A percentile compares a stretch with the other conserved stretches of the same genome.
These are phyloP conservation scores for Eulacestoma nigropectus DNA, from an alignment of 2,113 vertebrate genomes.

Conservation along the genomic window DNA sequence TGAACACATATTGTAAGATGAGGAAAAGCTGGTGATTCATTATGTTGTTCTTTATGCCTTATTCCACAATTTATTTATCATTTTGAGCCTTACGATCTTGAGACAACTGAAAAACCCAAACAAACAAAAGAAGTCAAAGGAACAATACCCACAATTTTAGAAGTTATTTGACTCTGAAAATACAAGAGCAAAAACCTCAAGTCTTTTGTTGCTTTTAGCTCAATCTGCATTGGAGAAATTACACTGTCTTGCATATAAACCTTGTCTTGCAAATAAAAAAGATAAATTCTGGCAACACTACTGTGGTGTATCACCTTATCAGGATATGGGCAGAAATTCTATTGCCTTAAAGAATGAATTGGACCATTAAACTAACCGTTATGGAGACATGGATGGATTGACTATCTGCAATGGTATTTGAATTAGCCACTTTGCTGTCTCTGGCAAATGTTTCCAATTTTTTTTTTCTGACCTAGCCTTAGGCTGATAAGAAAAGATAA, in stretches of 20 bases:
- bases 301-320: background rate
- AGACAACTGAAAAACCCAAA: background rate
- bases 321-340: constrained; percentile 20
- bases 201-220: background rate
- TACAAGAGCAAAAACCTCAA: background rate
- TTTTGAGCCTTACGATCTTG: background rate
- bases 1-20: background rate
- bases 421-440: constrained; percentile 20
- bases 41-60: background rate
- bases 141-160: background rate
- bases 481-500: constrained; percentile 71
- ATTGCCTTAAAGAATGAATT: constrained; percentile 55
- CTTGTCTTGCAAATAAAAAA: background rate
- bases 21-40: background rate
- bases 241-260: background rate
- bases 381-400: constrained; percentile 20
- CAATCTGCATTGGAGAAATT: background rate
- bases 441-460: constrained; percentile 57
- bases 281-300: background rate
- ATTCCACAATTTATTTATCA: background rate
- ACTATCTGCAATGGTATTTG: constrained; percentile 25
- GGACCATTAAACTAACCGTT: background rate
- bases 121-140: background rate
- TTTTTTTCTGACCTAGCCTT: constrained; percentile 53
- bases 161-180: background rate